These are phyloP conservation scores for Poecilobothrus nobilitatus DNA, from an alignment of 2,888 invertebrate genomes.

Conservation along the genomic window DNA sequence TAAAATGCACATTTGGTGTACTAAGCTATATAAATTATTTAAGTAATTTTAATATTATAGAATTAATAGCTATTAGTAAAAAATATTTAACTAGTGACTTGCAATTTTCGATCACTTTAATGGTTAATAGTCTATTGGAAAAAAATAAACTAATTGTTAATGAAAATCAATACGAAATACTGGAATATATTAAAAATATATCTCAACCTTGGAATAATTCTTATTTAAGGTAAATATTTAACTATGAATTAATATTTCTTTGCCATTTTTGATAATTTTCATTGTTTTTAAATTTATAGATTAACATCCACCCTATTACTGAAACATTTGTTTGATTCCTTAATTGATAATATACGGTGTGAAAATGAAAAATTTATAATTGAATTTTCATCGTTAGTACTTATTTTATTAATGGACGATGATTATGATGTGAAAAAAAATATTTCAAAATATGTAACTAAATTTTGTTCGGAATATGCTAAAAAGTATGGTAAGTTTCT, in stretches of 20 bases:
- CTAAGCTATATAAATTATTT: constrained; percentile 12
- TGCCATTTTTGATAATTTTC: background rate
- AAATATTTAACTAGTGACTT: constrained; percentile 12
- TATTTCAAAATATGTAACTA: constrained; percentile 30
- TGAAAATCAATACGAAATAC: background rate
- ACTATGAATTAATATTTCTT: background rate
- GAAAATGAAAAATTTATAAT: constrained; percentile 29
- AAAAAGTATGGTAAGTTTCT: background rate
- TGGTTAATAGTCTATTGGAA: background rate
- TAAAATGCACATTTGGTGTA: constrained; percentile 17
- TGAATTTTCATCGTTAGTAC: constrained; percentile 29
- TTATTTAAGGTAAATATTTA: constrained; percentile 17
- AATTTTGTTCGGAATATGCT: constrained; percentile 15
- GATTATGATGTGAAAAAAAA: constrained; percentile 33
- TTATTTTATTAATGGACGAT: constrained; percentile 37
- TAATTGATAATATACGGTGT: constrained; percentile 24
- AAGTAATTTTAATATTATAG: background rate
- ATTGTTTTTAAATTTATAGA: constrained; percentile 21
- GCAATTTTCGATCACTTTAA: constrained; percentile 2
- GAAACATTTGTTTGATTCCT: constrained; percentile 26
- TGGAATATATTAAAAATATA: constrained; percentile 16
- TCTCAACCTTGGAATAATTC: constrained; percentile 16
- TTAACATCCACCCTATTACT: constrained; percentile 31
- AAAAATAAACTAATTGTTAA: background rate
- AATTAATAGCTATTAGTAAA: constrained; percentile 4